A percentile compares a stretch with the other conserved stretches of the same genome.
Evolutionary conservation across 2,888 invertebrate genomes (phyloP).

Genomic region (Drosophila eohydei): DNA sequence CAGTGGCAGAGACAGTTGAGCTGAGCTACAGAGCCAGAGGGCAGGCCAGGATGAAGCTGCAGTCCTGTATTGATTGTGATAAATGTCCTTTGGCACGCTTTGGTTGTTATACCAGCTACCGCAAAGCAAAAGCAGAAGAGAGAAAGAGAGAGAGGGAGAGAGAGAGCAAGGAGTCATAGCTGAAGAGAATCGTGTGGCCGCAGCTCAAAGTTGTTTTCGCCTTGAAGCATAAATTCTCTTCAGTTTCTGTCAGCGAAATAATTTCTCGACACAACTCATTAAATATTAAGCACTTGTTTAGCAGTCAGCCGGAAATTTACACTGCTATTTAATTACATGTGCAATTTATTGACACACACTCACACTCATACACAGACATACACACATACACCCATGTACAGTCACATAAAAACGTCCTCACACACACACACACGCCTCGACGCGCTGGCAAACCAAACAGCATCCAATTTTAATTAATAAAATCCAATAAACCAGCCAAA

Average conservation of each 20-base stretch:
- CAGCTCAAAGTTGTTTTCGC: constrained; percentile 14
- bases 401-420: background rate
- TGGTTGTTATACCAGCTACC: constrained; percentile 45
- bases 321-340: constrained; percentile 59
- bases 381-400: background rate
- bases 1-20: constrained; percentile 25
- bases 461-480: constrained; percentile 71
- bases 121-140: constrained; percentile 22
- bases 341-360: constrained; percentile 50
- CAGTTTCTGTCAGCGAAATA: constrained; percentile 39
- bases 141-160: constrained; percentile 4
- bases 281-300: constrained; percentile 64
- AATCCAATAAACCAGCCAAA: constrained; percentile 61
- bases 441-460: constrained; percentile 56
- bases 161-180: background rate
- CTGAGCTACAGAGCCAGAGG: constrained; percentile 21
- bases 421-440: constrained; percentile 36
- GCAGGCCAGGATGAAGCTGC: constrained; percentile 37
- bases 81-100: constrained; percentile 70
- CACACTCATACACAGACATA: constrained; percentile 1
- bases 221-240: constrained; percentile 42
- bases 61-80: constrained; percentile 74
- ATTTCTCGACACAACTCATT: constrained; percentile 66
- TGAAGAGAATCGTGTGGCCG: constrained; percentile 24
- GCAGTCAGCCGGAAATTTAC: constrained; percentile 57